Conservation (phyloP, 2,888 invertebrate genomes). For the Drosophila ustulata region DNA sequence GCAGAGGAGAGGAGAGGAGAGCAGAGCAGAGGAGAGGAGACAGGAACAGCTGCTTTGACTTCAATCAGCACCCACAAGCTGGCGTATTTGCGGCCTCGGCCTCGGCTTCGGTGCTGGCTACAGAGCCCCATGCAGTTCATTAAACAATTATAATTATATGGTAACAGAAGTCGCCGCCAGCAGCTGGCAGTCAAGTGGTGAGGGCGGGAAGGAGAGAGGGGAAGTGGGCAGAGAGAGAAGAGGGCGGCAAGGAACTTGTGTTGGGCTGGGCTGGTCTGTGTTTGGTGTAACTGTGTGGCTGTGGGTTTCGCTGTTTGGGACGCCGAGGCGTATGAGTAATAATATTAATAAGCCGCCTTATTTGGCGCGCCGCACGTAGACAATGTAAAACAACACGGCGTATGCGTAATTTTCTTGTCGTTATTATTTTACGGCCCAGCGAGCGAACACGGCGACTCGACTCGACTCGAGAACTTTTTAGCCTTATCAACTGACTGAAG, state of each 20-base stretch:
- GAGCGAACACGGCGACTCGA: constrained; percentile 28
- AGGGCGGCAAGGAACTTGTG: constrained; percentile 10
- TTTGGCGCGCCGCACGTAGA: constrained; percentile 54
- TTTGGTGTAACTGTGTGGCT: not conserved
- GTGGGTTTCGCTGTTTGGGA: not conserved
- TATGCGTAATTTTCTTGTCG: constrained; percentile 74
- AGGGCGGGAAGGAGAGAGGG: not conserved
- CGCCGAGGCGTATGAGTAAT: constrained; percentile 69
- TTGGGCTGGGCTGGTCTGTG: not conserved
- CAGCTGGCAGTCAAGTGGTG: constrained; percentile 10
- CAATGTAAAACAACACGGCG: constrained; percentile 72
- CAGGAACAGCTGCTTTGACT: constrained; percentile 31
- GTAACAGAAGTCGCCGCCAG: constrained; percentile 46
- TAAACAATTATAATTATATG: constrained; percentile 73
- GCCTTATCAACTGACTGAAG: constrained; percentile 61
- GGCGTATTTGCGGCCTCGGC: constrained; percentile 26
- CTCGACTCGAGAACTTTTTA: constrained; percentile 36
- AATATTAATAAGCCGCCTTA: constrained; percentile 68
- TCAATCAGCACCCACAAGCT: constrained; percentile 31
- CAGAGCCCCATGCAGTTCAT: constrained; percentile 56
- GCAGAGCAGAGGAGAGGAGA: not conserved
- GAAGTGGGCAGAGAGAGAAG: not conserved
- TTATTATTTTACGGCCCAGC: constrained; percentile 68
- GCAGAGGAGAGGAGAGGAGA: too few relatives aligned
- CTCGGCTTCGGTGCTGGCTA: constrained; percentile 1